Evolutionary conservation across 2,797 vertebrate species (phyloP).

Genomic region (Cynopterus sphinx): DNA sequence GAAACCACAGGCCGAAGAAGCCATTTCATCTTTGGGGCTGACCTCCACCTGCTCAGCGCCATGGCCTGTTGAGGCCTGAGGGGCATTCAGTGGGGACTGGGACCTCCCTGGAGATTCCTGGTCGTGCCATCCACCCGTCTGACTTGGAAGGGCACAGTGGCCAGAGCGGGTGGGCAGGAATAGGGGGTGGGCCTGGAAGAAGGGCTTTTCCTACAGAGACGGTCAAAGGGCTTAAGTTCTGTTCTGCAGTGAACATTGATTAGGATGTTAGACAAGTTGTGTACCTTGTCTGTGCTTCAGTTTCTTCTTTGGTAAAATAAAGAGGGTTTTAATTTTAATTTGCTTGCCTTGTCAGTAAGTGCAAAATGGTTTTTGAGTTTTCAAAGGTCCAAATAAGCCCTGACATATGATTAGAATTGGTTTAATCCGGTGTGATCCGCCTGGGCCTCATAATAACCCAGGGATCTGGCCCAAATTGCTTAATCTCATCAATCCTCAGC

Average conservation of each 20-base stretch:
- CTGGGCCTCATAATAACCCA: not conserved
- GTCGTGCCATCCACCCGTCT: not conserved
- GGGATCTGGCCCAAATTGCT: not conserved
- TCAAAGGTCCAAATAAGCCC: not conserved
- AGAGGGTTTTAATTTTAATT: slow-evolving; percentile 4
- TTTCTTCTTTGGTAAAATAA: slow-evolving; percentile 1
- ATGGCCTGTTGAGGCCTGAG: not conserved
- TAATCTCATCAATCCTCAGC: not conserved
- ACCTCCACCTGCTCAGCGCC: not conserved
- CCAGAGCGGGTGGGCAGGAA: not conserved
- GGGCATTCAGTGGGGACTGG: rapidly evolving
- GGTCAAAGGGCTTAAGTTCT: not conserved
- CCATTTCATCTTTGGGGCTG: not conserved
- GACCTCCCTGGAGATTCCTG: not conserved
- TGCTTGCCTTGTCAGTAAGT: not conserved
- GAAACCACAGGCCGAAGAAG: not conserved
- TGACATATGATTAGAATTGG: not conserved
- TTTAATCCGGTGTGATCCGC: not conserved
- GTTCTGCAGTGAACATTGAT: not conserved
- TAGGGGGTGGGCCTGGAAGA: not conserved
- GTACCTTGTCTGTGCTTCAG: not conserved
- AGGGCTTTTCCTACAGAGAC: not conserved
- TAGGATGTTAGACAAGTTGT: not conserved
- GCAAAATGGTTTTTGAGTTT: not conserved
- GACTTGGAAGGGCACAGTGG: not conserved